phyloP scores from a whole-genome alignment of 1,140 invertebrate species.

The Drosophila serrata region DNA sequence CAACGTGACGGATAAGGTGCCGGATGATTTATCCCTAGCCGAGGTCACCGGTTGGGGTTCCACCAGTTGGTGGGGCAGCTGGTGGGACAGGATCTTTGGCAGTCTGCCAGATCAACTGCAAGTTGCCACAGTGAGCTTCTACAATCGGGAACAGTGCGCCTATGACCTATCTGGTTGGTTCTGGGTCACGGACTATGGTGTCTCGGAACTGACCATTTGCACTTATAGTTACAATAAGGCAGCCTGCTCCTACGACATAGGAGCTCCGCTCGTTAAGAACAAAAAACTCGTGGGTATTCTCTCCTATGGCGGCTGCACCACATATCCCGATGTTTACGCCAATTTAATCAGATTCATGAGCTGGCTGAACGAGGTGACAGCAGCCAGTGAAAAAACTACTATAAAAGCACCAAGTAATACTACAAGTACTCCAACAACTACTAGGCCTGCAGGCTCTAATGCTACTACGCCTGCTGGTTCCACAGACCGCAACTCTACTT shows the following conservation, averaged over 20 bases:
- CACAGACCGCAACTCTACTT: no score
- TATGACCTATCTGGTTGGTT: not conserved
- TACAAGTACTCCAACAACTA: not conserved
- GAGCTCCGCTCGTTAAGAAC: conserved; percentile 25
- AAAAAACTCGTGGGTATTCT: conserved; percentile 25
- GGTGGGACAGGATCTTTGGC: conserved; percentile 5
- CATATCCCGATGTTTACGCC: conserved; percentile 27
- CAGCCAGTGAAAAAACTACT: not conserved
- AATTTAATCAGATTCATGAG: not conserved
- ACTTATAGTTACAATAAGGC: not conserved
- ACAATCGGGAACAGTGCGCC: conserved; percentile 22
- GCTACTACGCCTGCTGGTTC: no score
- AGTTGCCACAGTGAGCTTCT: not conserved
- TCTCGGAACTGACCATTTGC: conserved; percentile 21
- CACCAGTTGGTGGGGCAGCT: conserved; percentile 25
- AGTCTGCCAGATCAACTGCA: conserved; percentile 4
- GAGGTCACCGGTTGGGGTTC: conserved; percentile 37
- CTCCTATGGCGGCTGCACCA: conserved; percentile 20
- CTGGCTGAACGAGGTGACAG: no score
- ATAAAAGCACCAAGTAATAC: not conserved
- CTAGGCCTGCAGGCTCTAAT: no score
- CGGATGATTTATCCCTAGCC: not conserved
- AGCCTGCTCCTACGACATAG: conserved; percentile 20
- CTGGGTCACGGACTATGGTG: conserved; percentile 1
- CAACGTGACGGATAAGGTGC: not conserved